Conservation (phyloP, 2,113 vertebrate species). For the Syngnathus typhle region DNA sequence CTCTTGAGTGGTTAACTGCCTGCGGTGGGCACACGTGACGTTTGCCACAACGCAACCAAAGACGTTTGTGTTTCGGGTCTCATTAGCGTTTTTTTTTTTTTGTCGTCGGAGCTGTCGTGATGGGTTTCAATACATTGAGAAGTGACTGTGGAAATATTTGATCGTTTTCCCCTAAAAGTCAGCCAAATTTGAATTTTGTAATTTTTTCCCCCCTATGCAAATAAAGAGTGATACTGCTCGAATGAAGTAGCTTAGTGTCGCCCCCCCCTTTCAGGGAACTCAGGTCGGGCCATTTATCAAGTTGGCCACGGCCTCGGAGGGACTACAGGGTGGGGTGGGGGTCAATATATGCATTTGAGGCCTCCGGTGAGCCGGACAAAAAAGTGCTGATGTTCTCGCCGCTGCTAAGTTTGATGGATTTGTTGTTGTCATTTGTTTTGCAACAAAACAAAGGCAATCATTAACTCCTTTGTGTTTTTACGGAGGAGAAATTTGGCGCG, state of each 20-base stretch:
- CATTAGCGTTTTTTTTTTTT: slow-evolving; percentile 48
- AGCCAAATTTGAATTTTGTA: too few species aligned
- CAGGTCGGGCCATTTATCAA: slow-evolving; percentile 76
- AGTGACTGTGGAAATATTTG: neutral
- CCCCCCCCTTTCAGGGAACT: slow-evolving; percentile 71
- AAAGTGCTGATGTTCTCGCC: slow-evolving; percentile 87
- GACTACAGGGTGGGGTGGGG: slow-evolving; percentile 46
- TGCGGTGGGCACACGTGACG: slow-evolving; percentile 32
- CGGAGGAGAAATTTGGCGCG: slow-evolving; percentile 51
- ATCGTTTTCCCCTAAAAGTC: too few species aligned
- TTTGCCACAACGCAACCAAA: slow-evolving; percentile 45
- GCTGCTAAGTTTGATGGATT: slow-evolving; percentile 88
- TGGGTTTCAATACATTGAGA: neutral
- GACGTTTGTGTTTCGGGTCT: slow-evolving; percentile 43
- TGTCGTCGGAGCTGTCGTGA: neutral
- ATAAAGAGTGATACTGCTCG: slow-evolving; percentile 67
- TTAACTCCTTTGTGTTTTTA: slow-evolving; percentile 91
- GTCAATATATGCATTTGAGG: slow-evolving; percentile 77
- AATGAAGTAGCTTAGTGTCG: slow-evolving; percentile 67
- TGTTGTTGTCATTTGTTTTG: slow-evolving; percentile 84
- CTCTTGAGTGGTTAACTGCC: slow-evolving; percentile 64
- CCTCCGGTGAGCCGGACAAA: slow-evolving; percentile 74
- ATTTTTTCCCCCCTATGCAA: slow-evolving; percentile 30
- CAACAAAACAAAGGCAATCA: slow-evolving; percentile 83
- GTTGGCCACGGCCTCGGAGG: slow-evolving; percentile 66